phyloP scores from a whole-genome alignment of 1,140 invertebrate species.

The Macrocentrus cingulum region DNA sequence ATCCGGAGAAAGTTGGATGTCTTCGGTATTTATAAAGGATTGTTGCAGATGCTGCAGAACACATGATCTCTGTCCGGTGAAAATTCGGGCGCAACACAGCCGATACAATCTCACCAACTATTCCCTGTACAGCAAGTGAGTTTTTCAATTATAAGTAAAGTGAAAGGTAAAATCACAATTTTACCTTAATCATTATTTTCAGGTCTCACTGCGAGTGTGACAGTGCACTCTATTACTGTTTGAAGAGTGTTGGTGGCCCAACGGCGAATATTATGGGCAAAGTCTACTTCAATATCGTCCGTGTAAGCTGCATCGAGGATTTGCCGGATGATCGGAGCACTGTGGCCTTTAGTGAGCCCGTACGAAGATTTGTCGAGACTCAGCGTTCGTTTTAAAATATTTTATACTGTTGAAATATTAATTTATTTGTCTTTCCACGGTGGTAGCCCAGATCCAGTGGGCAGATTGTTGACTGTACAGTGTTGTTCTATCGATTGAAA shows the following conservation, averaged over 20 bases:
- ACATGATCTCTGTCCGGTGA: constrained; percentile 79
- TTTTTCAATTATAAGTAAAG: no score
- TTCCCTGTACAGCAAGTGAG: constrained; percentile 82
- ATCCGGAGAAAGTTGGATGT: no score
- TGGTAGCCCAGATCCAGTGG: no score
- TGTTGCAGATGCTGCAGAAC: constrained; percentile 71
- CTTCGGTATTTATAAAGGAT: constrained; percentile 1
- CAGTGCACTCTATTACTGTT: constrained; percentile 76
- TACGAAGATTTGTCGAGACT: constrained; percentile 36
- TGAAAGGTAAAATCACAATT: no score
- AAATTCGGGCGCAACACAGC: constrained; percentile 71
- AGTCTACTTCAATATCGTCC: constrained; percentile 84
- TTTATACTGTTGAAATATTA: constrained; percentile 1
- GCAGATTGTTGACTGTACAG: not conserved
- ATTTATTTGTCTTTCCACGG: constrained; percentile 16
- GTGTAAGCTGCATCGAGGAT: constrained; percentile 75
- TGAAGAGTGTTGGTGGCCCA: constrained; percentile 71
- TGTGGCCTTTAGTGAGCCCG: constrained; percentile 2
- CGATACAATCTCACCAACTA: constrained; percentile 83
- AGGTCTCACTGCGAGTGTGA: constrained; percentile 85
- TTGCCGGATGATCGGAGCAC: constrained; percentile 32
- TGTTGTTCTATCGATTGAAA: not conserved
- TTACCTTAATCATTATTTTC: constrained; percentile 32
- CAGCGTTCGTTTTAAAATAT: constrained; percentile 35
- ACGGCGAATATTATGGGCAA: constrained; percentile 78